Conservation (phyloP, 2,113 vertebrate species). For the Bungarus multicinctus region DNA sequence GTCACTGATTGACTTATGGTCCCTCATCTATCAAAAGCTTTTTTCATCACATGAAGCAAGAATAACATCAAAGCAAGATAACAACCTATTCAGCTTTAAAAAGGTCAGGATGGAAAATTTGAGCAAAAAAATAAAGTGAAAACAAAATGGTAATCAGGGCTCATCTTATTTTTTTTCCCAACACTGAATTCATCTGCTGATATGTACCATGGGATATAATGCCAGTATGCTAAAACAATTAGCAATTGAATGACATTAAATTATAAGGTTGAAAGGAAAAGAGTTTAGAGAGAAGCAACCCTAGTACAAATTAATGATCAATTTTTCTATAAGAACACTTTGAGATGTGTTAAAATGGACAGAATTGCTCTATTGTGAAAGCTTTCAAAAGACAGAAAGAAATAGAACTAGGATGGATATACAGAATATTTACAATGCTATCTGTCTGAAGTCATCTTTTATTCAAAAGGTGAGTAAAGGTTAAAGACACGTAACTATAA, state of each 20-base stretch:
- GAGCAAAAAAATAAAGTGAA: background rate
- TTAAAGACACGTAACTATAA: background rate
- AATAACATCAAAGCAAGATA: background rate
- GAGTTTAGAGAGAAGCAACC: background rate
- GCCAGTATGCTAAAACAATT: background rate
- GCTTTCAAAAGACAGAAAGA: background rate
- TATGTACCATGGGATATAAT: background rate
- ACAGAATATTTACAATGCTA: background rate
- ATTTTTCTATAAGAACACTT: background rate
- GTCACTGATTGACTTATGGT: background rate
- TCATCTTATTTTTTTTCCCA: background rate
- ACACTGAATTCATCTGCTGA: accelerated
- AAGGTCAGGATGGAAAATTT: background rate
- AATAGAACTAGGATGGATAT: background rate
- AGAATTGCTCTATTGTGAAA: background rate
- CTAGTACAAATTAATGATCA: background rate
- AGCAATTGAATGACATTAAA: background rate
- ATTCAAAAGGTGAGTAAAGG: background rate
- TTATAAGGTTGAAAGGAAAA: background rate
- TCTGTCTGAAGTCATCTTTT: background rate
- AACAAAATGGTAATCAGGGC: background rate
- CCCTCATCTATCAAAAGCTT: background rate
- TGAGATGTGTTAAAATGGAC: background rate
- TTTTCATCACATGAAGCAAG: background rate
- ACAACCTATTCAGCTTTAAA: background rate